These are phyloP conservation scores for Drosophila kohkoa DNA, from an alignment of 1,140 invertebrate species.

Conservation along the genomic window DNA sequence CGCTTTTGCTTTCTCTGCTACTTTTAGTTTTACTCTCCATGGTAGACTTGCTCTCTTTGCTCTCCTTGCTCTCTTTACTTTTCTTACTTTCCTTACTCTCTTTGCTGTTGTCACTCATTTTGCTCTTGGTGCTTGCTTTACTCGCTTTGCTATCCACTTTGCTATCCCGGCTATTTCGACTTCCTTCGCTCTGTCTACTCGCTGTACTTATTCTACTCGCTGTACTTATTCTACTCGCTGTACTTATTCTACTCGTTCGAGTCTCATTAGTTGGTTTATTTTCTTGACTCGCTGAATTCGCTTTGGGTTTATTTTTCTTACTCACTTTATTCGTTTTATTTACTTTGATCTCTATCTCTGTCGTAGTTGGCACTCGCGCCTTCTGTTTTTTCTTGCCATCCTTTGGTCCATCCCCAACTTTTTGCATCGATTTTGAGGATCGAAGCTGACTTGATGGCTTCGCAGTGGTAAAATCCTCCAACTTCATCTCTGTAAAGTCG, in stretches of 20 bases:
- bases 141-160: background rate
- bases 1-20: background rate
- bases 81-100: background rate
- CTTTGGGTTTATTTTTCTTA: no score
- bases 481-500: no score
- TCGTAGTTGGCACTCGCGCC: no score
- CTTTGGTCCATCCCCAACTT: no score
- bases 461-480: no score
- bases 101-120: background rate
- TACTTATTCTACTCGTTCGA: background rate
- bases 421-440: no score
- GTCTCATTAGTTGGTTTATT: background rate
- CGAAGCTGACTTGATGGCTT: no score
- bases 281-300: no score
- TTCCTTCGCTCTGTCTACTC: background rate
- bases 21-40: background rate
- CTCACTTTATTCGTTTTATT: no score
- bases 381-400: no score
- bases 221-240: background rate
- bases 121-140: background rate
- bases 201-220: background rate
- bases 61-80: background rate
- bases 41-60: background rate
- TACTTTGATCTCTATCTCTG: no score
- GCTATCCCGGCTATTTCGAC: no score